Evolutionary conservation across 2,888 invertebrate genomes (phyloP), one percentile per base, ranked within the genome.

Genomic region (Hedychridium roseum): DNA sequence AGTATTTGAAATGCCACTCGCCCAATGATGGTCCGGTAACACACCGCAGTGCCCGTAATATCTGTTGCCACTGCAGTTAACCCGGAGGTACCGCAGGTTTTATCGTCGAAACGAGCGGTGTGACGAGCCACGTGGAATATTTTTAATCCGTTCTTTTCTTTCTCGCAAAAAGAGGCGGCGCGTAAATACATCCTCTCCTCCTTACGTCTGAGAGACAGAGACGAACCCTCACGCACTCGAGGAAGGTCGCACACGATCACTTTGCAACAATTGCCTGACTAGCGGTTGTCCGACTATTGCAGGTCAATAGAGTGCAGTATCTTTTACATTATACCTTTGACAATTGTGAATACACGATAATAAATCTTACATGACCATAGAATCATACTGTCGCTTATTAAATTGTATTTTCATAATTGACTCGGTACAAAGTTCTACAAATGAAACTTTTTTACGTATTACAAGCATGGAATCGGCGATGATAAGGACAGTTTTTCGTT

Each of bases 161-260:
- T n/a, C 54, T 50, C 43, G 60, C 66, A 50, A 66, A 53, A 66
- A 66, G 63, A 63, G 64, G 62, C 64, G 57, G 61, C 49, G 38
- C 49, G 47, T 47, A 51, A 48, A 57, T 51, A 37, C 44, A 43
- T 17, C 30, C 45, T 45, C 50, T 46, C 30, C 57, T 15, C 17
- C 31, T 36, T 12, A 34, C 21, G 4, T 47, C 12, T 39, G 4
- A 14, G 15, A 21, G 12, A 30, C 35, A 45, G 12, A 31, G 16
- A 16, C 18, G 31, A 34, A 43, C 21, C 38, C 21, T 36, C 9
- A 43, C 52, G 50, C 21, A 23, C 31, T 48, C 23, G n/a, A n/a
- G 16, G 43, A 51, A 48, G 31, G 7, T 46, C 59, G 46, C 56
- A 54, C 48, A 60, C 44, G 46, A 57, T 52, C 37, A 54, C 51